Conservation (phyloP, 2,113 vertebrate genomes). For the Peromyscus californicus region DNA sequence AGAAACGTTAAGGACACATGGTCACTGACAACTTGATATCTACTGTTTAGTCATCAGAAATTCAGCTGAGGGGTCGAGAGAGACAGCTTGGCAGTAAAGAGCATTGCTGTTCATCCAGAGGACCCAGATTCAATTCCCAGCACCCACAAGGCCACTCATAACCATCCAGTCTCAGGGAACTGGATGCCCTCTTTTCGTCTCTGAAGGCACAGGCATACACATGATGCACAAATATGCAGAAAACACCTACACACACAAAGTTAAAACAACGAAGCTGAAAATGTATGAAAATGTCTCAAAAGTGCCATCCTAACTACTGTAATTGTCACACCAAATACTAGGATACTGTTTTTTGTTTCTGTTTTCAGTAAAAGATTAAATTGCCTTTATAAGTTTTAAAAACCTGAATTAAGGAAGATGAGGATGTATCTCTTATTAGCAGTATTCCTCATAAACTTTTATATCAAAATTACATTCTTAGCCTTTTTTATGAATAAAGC, state of each 20-base stretch:
- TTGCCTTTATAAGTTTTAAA: conserved; percentile 45
- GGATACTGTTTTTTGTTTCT: neutral
- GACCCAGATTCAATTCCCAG: neutral
- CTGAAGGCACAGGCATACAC: neutral
- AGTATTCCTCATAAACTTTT: conserved; percentile 49
- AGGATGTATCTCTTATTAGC: neutral
- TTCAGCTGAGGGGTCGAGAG: neutral
- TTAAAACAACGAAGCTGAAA: neutral
- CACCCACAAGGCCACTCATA: neutral
- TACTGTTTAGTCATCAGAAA: conserved; percentile 35
- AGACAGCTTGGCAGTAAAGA: neutral
- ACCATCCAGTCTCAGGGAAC: neutral
- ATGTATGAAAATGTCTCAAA: neutral
- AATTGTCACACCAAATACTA: conserved; percentile 6
- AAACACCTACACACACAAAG: no score
- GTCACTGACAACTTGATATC: neutral
- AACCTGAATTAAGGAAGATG: neutral
- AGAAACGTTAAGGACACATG: conserved; percentile 6
- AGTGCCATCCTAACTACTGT: neutral
- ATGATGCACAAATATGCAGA: neutral
- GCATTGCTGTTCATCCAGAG: neutral
- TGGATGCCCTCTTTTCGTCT: neutral
- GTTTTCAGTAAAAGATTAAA: neutral
- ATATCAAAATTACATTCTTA: conserved; percentile 47
- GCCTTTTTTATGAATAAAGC: conserved; percentile 14